Conservation (phyloP, 2,113 vertebrate genomes). For the Podilymbus podiceps region DNA sequence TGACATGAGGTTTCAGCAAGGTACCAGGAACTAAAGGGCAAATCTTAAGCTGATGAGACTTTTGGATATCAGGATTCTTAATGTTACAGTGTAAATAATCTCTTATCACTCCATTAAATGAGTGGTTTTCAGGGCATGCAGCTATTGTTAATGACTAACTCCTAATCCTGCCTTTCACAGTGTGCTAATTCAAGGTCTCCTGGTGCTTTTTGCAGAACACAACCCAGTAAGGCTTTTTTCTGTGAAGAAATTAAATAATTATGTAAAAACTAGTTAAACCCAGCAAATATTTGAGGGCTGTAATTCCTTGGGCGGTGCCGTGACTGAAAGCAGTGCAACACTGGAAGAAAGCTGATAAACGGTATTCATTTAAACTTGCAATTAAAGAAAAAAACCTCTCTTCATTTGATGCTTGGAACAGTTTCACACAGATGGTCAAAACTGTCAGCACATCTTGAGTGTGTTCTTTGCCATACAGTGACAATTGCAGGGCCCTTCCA, state of each 20-base stretch:
- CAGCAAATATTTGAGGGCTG: constrained; percentile 20
- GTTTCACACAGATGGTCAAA: not conserved
- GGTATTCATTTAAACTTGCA: not conserved
- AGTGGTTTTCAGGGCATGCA: not conserved
- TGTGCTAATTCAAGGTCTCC: not conserved
- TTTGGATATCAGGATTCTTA: not conserved
- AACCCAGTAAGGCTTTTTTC: not conserved
- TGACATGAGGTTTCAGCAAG: not conserved
- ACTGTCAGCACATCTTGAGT: not conserved
- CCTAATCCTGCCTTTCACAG: not conserved
- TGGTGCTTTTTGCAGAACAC: not conserved
- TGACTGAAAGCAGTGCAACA: not conserved
- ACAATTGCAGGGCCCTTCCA: not conserved
- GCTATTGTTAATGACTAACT: not conserved
- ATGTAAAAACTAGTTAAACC: not conserved
- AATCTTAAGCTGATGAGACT: not conserved
- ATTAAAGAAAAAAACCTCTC: not conserved
- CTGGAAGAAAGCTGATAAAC: not conserved
- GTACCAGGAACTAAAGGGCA: constrained; percentile 30
- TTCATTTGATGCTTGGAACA: not conserved
- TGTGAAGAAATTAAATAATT: not conserved
- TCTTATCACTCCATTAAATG: not conserved
- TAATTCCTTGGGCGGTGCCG: not conserved
- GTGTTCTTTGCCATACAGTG: not conserved
- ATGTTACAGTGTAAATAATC: constrained; percentile 26